A percentile compares a stretch with the other conserved stretches of the same genome.
Conservation (phyloP, 2,888 invertebrate genomes). For the Ceratothoa steindachneri region DNA sequence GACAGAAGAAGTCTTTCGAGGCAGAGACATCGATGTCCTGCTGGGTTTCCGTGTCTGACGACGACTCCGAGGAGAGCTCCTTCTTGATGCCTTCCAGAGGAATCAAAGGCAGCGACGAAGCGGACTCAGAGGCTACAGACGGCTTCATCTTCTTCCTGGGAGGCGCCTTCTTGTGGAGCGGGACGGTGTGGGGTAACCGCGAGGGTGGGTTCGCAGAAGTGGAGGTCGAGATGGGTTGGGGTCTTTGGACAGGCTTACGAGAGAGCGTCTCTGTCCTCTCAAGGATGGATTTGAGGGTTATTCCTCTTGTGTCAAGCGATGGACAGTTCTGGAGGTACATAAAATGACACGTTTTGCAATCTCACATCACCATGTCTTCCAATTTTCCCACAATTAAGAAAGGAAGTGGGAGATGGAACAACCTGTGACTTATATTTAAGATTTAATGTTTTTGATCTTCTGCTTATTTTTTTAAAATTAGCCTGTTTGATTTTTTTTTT, state of each 20-base stretch:
- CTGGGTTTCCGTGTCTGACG: neutral
- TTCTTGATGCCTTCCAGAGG: neutral
- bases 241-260: neutral
- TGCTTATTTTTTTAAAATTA: too few relatives aligned
- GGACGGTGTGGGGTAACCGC: neutral
- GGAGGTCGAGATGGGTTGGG: neutral
- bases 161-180: neutral
- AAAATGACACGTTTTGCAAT: too few relatives aligned
- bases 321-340: neutral
- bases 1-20: neutral
- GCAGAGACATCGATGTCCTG: neutral
- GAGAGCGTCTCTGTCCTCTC: neutral
- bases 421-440: too few relatives aligned
- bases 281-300: constrained; percentile 1
- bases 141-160: neutral
- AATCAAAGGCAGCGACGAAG: neutral
- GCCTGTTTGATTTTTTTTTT: too few relatives aligned
- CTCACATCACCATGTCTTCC: too few relatives aligned
- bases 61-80: neutral
- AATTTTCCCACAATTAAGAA: too few relatives aligned
- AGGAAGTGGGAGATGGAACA: too few relatives aligned
- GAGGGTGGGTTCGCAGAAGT: neutral
- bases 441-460: too few relatives aligned
- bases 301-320: neutral
- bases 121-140: neutral